phyloP scores from a whole-genome alignment of 2,888 invertebrate species.

The Meandrusa payeni region DNA sequence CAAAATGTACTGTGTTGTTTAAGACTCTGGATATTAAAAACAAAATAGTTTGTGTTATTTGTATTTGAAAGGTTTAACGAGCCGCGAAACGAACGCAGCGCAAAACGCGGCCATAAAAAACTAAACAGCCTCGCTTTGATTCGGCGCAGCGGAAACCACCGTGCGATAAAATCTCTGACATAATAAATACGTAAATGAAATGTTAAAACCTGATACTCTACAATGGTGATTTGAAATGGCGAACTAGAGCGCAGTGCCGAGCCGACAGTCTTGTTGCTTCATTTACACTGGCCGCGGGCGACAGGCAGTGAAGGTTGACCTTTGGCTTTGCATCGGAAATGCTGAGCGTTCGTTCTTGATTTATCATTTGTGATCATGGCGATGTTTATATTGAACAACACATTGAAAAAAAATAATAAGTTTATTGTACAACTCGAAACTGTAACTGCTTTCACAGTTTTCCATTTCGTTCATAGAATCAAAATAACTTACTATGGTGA shows the following conservation, averaged over 20 bases:
- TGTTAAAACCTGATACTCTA: slow-evolving; percentile 1
- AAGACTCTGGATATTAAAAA: no score
- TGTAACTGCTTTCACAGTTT: no score
- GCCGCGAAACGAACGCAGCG: slow-evolving; percentile 1
- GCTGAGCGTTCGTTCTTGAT: no score
- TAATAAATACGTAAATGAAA: slow-evolving; percentile 8
- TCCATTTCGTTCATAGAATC: no score
- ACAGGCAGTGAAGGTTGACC: slow-evolving; percentile 10
- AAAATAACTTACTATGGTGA: no score
- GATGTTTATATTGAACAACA: no score
- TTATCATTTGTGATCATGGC: no score
- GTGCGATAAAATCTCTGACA: slow-evolving; percentile 19
- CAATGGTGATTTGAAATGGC: slow-evolving; percentile 9
- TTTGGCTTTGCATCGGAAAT: slow-evolving; percentile 1
- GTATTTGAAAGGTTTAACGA: not conserved
- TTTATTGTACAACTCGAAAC: no score
- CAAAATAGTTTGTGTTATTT: no score
- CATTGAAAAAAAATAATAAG: no score
- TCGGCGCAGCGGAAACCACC: slow-evolving; percentile 11
- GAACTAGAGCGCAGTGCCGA: slow-evolving; percentile 5
- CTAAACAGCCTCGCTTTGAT: not conserved
- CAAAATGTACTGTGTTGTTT: no score
- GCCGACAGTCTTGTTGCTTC: slow-evolving; percentile 5
- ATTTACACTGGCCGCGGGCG: slow-evolving; percentile 7
- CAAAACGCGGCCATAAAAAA: not conserved